Evolutionary conservation across 2,888 invertebrate genomes (phyloP).

Genomic region (Leucophenga montana): DNA sequence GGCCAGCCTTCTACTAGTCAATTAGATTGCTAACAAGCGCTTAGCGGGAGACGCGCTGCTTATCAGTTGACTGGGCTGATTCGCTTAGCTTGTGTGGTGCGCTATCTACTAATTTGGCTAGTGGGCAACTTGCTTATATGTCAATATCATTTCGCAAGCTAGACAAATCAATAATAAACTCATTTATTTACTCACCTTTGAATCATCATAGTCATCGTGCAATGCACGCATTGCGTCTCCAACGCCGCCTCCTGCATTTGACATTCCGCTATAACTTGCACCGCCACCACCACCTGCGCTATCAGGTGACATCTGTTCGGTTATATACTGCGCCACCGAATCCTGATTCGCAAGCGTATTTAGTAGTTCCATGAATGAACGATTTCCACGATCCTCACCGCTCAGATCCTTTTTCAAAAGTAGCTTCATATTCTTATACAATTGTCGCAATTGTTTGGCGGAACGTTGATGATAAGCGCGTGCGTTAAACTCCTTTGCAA

Average conservation of each 20-base stretch:
- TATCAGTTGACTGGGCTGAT: background rate
- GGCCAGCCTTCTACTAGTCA: background rate
- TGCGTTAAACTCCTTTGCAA: conserved; percentile 72
- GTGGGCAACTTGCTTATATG: too few relatives aligned
- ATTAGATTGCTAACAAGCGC: background rate
- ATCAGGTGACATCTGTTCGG: conserved; percentile 67
- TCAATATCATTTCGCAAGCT: too few relatives aligned
- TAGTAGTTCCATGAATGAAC: conserved; percentile 70
- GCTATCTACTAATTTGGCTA: background rate
- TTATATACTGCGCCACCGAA: conserved; percentile 68
- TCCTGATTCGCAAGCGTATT: conserved; percentile 71
- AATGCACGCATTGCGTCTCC: conserved; percentile 47
- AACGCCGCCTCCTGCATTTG: conserved; percentile 13
- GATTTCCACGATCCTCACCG: conserved; percentile 68
- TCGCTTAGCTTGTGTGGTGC: background rate
- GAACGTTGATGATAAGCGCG: conserved; percentile 72
- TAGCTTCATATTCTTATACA: conserved; percentile 73
- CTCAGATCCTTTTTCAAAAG: conserved; percentile 72
- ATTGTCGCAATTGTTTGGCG: conserved; percentile 71
- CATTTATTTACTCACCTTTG: conserved; percentile 54
- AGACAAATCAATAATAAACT: too few relatives aligned
- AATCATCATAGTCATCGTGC: conserved; percentile 70
- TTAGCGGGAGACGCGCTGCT: too few relatives aligned
- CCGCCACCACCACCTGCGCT: conserved; percentile 49
- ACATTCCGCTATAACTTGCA: conserved; percentile 22